Evolutionary conservation across 2,797 vertebrate genomes (phyloP).

Genomic region (Enteromius trimaculatus): DNA sequence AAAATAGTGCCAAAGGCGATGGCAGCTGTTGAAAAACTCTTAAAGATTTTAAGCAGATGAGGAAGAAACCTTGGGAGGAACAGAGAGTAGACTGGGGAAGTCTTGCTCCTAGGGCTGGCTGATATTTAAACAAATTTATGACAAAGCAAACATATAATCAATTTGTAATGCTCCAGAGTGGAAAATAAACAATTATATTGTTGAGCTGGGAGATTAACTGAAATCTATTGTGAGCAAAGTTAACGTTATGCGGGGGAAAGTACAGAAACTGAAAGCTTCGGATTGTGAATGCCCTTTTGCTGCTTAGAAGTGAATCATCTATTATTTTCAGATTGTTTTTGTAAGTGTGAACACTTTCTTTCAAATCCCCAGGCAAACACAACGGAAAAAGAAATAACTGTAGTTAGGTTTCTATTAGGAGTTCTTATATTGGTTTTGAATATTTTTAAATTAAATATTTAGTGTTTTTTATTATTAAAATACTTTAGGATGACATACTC

Average conservation of each 20-base stretch:
- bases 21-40: conserved; percentile 2
- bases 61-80: conserved; percentile 24
- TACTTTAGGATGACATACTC: not conserved
- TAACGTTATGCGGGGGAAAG: conserved; percentile 47
- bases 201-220: conserved; percentile 51
- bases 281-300: conserved; percentile 57
- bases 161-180: conserved; percentile 22
- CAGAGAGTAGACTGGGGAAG: not conserved
- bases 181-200: conserved; percentile 36
- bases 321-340: conserved; percentile 64
- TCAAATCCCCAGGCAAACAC: conserved; percentile 64
- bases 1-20: not conserved
- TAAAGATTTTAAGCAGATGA: not conserved
- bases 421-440: conserved; percentile 61
- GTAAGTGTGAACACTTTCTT: conserved; percentile 57
- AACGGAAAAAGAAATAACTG: conserved; percentile 57
- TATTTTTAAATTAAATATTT: conserved; percentile 43
- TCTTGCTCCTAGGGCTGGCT: not conserved
- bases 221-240: conserved; percentile 21
- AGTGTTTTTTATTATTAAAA: not conserved
- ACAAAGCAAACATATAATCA: not conserved
- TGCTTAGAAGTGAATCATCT: conserved; percentile 61
- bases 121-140: not conserved
- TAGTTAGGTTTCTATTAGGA: conserved; percentile 42
- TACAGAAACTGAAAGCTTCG: conserved; percentile 33